Evolutionary conservation across 2,797 vertebrate species (phyloP), one percentile per base, ranked within the genome.

Genomic region (Astyanax mexicanus): DNA sequence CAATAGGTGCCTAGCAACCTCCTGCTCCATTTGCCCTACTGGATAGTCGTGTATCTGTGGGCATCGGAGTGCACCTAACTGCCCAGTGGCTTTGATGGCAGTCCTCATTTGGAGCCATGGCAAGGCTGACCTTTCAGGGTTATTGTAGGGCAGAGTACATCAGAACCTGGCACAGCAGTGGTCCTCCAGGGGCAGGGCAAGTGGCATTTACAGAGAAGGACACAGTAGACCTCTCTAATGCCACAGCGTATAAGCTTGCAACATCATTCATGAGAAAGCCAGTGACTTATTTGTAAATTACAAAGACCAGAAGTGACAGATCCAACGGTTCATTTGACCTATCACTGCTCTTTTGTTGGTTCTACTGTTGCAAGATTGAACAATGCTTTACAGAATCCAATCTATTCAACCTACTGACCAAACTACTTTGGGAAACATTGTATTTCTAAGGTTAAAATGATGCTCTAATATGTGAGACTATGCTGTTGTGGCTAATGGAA

Each of bases 111-210:
- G 81, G 29, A 51, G 38, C 35, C 69, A 35, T 6, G 66, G 69
- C 74, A 74, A 61, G 29, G 37, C 51, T 78, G 80, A 82, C 80
- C 80, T 82, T 82, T 78, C 66, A 44, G 25, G 25, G 71, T 19
- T 75, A 55, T 72, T 70, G 74, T 57, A 73, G 78, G 40, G 44
- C 49, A 68, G 37, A 75, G 54, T 47, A 49, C 61, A 80, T 69
- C 64, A 73, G 51, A 60, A 27, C 37, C 71, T n/a, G 44, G 68
- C 44, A 57, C 60, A 40, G 60, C 37, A 15, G 55, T 55, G 74
- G 65, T 17, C 58, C 75, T 1, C 8, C 37, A 32, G 42, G 47
- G 61, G 44, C 57, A 32, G 15, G 51, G 58, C 58, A 77, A 49
- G 29, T 65, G 70, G 54, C 79, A 77, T 69, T 81, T 77, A 49